These are phyloP conservation scores for Jacana jacana DNA, from an alignment of 2,113 vertebrate species.

Conservation along the genomic window DNA sequence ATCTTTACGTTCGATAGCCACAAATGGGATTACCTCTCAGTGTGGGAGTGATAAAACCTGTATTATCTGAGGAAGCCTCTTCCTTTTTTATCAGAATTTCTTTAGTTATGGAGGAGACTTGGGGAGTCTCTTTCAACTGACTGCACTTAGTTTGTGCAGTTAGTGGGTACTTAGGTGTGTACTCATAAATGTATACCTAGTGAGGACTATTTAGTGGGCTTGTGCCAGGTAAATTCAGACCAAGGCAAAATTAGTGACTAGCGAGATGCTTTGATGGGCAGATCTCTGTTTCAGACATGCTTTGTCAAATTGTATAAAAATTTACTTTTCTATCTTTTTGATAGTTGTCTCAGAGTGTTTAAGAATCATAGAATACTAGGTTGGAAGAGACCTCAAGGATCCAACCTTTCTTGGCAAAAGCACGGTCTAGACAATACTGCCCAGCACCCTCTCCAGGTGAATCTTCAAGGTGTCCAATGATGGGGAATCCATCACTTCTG, in stretches of 20 bases:
- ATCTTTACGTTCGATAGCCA: not conserved
- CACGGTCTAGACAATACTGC: not conserved
- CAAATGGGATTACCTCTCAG: not conserved
- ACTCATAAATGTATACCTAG: not conserved
- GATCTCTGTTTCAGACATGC: not conserved
- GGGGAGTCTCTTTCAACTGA: not conserved
- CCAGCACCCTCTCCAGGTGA: not conserved
- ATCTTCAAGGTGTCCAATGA: not conserved
- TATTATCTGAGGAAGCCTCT: not conserved
- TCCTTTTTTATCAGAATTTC: not conserved
- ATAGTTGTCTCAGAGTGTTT: not conserved
- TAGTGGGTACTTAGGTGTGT: not conserved
- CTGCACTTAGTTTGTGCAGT: not conserved
- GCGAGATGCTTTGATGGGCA: not conserved
- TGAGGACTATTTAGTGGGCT: not conserved
- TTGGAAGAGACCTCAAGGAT: not conserved
- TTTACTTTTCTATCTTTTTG: not conserved
- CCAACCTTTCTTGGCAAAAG: not conserved
- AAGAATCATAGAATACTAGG: not conserved
- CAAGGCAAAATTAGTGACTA: not conserved
- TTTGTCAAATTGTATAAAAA: not conserved
- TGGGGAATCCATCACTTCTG: not conserved
- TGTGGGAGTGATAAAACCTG: not conserved
- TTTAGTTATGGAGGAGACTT: not conserved
- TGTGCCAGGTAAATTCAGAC: not conserved